Evolutionary conservation across 2,888 invertebrate species (phyloP).

Genomic region (Siphonodentalium dalli): DNA sequence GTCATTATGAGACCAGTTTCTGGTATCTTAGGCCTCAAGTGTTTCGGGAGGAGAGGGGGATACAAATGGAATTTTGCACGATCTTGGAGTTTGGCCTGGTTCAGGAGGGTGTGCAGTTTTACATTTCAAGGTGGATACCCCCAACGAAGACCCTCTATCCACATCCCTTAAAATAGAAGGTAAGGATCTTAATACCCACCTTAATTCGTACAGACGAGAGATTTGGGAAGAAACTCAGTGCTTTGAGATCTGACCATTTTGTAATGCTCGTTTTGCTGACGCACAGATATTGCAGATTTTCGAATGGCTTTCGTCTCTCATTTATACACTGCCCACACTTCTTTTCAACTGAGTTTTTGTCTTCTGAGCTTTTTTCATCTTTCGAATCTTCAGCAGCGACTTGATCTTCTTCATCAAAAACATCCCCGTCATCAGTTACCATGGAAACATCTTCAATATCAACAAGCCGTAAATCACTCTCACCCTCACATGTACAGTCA

Average conservation of each 20-base stretch:
- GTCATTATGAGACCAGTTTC: neutral
- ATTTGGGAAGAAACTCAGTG: constrained; percentile 41
- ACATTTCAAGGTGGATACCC: no score
- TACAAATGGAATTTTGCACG: no score
- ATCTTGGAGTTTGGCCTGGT: neutral
- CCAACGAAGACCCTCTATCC: no score
- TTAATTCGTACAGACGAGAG: constrained; percentile 44
- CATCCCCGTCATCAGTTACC: no score
- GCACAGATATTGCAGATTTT: constrained; percentile 41
- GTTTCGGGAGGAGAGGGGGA: neutral
- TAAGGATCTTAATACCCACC: constrained; percentile 28
- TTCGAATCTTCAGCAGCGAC: neutral
- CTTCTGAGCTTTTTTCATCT: neutral
- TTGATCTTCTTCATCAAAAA: no score
- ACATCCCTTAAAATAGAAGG: neutral
- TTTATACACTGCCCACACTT: neutral
- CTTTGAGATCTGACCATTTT: constrained; percentile 42
- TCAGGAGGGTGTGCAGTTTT: neutral
- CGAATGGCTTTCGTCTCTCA: constrained; percentile 30
- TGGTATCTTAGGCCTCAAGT: neutral
- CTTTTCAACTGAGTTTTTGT: neutral
- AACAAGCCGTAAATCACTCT: no score
- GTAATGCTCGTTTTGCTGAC: constrained; percentile 47
- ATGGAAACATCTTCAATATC: no score
- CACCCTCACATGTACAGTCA: no score